Conservation (phyloP, 2,113 vertebrate species). For the Epinephelus lanceolatus region DNA sequence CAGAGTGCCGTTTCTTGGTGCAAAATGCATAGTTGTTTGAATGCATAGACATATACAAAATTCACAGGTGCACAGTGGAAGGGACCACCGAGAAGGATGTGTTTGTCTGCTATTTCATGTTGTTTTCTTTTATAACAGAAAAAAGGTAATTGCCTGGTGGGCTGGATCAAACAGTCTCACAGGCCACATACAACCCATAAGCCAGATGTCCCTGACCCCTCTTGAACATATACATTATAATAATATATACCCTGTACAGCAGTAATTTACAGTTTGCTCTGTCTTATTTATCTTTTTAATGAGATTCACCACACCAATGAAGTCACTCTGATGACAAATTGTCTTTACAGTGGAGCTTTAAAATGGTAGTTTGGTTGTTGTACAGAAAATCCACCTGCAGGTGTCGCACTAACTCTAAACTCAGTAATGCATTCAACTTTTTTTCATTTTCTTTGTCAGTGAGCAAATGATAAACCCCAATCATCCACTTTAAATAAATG, state of each 20-base stretch:
- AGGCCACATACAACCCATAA: too few species aligned
- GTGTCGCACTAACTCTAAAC: conserved; percentile 43
- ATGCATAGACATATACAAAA: neutral
- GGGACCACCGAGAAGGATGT: too few species aligned
- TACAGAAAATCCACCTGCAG: conserved; percentile 18
- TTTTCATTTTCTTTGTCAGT: neutral
- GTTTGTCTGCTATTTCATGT: neutral
- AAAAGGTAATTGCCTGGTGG: neutral
- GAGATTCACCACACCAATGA: neutral
- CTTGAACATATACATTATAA: too few species aligned
- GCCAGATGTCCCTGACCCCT: too few species aligned
- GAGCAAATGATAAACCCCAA: neutral
- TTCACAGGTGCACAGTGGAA: too few species aligned
- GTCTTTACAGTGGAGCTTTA: neutral
- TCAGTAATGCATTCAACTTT: too few species aligned
- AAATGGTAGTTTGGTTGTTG: neutral
- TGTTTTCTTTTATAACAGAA: neutral
- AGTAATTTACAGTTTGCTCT: neutral
- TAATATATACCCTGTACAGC: too few species aligned
- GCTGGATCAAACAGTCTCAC: too few species aligned
- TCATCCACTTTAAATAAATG: neutral
- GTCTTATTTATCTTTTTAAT: too few species aligned
- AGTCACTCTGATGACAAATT: neutral
- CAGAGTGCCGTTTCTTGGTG: neutral
- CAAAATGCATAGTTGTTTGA: neutral